A percentile compares a stretch with the other conserved stretches of the same genome.
phyloP scores from a whole-genome alignment of 2,888 invertebrate species.

The Atherix ibis region DNA sequence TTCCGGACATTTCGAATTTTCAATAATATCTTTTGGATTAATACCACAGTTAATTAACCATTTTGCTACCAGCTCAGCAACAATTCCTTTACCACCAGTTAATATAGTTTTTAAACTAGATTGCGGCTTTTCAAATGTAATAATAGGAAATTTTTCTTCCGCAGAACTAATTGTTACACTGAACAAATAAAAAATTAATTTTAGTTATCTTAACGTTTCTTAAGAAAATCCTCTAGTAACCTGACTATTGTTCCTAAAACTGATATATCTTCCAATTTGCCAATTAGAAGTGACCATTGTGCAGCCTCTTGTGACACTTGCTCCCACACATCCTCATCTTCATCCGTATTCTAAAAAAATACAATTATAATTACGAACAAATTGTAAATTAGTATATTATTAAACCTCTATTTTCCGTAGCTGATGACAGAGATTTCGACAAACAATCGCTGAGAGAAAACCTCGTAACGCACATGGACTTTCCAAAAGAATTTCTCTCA shows the following conservation, averaged over 20 bases:
- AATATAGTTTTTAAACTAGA: conserved; percentile 51
- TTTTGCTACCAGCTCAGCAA: conserved; percentile 74
- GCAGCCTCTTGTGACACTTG: conserved; percentile 71
- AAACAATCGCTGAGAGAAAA: conserved; percentile 67
- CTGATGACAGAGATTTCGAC: too few species aligned
- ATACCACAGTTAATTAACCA: conserved; percentile 67
- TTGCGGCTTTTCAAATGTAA: conserved; percentile 39
- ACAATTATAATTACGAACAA: conserved; percentile 14
- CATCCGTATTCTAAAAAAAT: conserved; percentile 28
- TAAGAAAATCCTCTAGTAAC: too few species aligned
- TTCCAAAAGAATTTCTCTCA: conserved; percentile 55
- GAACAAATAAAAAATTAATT: background rate
- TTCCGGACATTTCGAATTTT: conserved; percentile 16
- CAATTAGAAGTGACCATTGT: conserved; percentile 72
- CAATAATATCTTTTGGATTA: conserved; percentile 44
- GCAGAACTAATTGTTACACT: background rate
- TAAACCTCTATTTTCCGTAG: conserved; percentile 20
- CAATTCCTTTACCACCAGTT: conserved; percentile 57
- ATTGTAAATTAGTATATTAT: too few species aligned
- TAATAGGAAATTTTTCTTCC: conserved; percentile 30
- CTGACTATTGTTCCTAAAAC: conserved; percentile 46
- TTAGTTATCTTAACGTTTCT: too few species aligned
- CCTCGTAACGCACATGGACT: conserved; percentile 62
- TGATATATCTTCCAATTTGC: conserved; percentile 78
- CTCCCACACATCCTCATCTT: conserved; percentile 60